Conservation (phyloP, 2,888 invertebrate genomes). For the Oligia fasciuncula region DNA sequence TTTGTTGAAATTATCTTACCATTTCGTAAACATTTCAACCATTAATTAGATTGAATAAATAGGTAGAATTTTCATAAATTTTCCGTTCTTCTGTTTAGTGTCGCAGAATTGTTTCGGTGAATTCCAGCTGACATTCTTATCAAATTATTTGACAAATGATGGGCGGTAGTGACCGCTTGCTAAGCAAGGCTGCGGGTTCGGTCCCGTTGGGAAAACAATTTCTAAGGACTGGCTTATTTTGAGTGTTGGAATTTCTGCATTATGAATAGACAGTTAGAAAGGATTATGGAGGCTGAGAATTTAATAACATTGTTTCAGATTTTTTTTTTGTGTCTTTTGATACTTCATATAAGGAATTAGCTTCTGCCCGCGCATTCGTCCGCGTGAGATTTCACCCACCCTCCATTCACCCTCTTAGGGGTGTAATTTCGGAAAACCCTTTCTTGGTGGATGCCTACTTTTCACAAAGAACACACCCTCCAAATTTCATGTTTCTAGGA, state of each 20-base stretch:
- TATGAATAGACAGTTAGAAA: not conserved
- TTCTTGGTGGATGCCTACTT: no score
- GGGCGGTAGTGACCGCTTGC: conserved; percentile 26
- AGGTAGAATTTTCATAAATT: conserved; percentile 23
- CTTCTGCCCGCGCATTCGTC: no score
- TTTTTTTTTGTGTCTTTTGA: no score
- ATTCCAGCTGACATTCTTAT: conserved; percentile 43
- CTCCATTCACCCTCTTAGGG: no score
- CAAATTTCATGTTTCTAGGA: no score
- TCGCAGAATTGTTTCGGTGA: conserved; percentile 21
- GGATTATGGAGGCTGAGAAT: not conserved
- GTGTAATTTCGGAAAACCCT: no score
- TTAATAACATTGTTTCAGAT: not conserved
- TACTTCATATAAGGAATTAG: not conserved
- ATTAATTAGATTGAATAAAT: conserved; percentile 32
- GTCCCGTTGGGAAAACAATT: conserved; percentile 34
- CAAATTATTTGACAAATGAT: conserved; percentile 52
- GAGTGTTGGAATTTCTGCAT: conserved; percentile 11
- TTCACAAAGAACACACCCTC: no score
- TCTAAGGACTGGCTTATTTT: conserved; percentile 11
- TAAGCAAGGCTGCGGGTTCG: conserved; percentile 29
- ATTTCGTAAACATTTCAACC: conserved; percentile 56
- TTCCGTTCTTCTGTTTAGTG: not conserved
- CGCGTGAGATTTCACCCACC: no score
- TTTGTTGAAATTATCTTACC: conserved; percentile 62